Evolutionary conservation across 2,113 vertebrate species (phyloP), one percentile per base, ranked within the genome.

Genomic region (Pholis gunnellus): DNA sequence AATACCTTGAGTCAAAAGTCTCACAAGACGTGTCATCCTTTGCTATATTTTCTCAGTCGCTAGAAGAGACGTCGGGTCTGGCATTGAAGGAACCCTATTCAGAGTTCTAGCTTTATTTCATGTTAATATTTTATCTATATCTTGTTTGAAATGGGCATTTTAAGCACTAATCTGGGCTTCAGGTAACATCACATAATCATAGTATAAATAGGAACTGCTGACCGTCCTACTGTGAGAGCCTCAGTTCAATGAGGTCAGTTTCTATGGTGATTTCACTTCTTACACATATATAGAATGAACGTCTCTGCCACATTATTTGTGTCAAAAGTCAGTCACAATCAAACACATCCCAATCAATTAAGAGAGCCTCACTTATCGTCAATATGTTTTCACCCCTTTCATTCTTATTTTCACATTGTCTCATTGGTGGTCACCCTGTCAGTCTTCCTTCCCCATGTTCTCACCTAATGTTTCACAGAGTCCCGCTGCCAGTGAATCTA

Each of bases 351-450:
- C 9, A 22, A 9, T 50, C 56, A 79, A 72, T 81, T 83, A 64
- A 75, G 60, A 46, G 13, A 81, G 54, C 40, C 36, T 79, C 78
- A 79, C 57, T 66, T 52, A 50, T 65, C 18, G 1, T 29, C 20
- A 1, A 48, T 9, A 25, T 9, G 34, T 86, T 68, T 31, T 82
- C 86, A 86, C 75, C 59, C 61, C 57, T 66, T 61, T 40, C 17
- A 71, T 72, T 87, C 74, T 65, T 78, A 72, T 80, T 84, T 75
- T 78, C 82, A 88, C 75, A 60, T 87, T 88, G 83, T 82, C 88
- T 88, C 78, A 82, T 75, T 52, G 78, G 72, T 69, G 81, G 72
- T 82, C 84, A 72, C 67, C 79, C 83, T 81, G 75, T 75, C 73
- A 80, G 46, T 18, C n/a, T 79, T 31, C 46, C 68, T 69, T 73